phyloP scores from a whole-genome alignment of 2,888 invertebrate genomes.

The Polia nebulosa region DNA sequence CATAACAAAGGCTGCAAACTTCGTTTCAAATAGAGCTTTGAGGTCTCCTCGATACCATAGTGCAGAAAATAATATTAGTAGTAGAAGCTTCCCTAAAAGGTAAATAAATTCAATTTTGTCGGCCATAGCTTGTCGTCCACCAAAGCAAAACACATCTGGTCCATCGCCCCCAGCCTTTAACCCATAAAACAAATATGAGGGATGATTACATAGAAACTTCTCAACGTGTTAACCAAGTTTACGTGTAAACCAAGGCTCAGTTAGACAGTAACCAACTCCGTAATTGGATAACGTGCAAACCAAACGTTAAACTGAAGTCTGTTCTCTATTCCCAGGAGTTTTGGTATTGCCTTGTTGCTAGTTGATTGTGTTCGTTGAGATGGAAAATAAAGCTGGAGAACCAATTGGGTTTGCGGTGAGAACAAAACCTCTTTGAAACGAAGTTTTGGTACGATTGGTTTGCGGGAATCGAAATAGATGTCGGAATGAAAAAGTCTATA shows the following conservation, averaged over 20 bases:
- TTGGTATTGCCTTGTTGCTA: conserved; percentile 34
- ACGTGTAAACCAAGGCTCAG: conserved; percentile 34
- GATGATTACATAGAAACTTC: conserved; percentile 27
- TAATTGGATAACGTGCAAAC: conserved; percentile 54
- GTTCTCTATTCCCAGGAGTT: conserved; percentile 47
- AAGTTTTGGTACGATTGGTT: conserved; percentile 22
- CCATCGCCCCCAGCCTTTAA: neutral
- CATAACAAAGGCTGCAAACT: neutral
- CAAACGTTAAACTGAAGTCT: conserved; percentile 36
- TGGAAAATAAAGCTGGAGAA: conserved; percentile 39
- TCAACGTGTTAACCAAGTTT: conserved; percentile 32
- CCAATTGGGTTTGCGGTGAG: conserved; percentile 33
- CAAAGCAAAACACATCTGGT: conserved; percentile 3
- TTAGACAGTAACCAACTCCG: conserved; percentile 22
- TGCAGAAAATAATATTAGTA: neutral
- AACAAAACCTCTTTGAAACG: conserved; percentile 37
- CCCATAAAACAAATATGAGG: conserved; percentile 14
- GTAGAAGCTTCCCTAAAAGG: neutral
- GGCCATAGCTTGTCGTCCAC: neutral
- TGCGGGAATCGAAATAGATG: neutral
- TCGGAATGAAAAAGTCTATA: neutral
- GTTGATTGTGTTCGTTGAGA: conserved; percentile 49
- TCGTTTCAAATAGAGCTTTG: conserved; percentile 1
- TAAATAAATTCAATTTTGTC: conserved; percentile 1
- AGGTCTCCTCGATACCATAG: neutral